Evolutionary conservation across 2,888 invertebrate species (phyloP).

Genomic region (Hydrotaea cyrtoneurina): DNA sequence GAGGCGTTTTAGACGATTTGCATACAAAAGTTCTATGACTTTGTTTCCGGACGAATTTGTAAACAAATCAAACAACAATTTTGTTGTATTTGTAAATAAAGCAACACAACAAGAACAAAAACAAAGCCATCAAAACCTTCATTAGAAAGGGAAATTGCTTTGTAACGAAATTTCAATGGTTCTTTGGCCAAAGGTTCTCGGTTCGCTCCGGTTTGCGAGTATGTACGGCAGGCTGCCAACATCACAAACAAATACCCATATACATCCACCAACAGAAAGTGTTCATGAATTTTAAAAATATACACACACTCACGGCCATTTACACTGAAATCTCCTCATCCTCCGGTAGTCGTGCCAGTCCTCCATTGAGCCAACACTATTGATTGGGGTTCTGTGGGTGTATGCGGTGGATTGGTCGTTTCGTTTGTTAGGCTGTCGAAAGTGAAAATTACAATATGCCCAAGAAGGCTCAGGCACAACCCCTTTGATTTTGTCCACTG

Average conservation of each 20-base stretch:
- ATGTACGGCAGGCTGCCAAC: neutral
- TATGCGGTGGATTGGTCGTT: slow-evolving; percentile 48
- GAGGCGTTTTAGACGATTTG: neutral
- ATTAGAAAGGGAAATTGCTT: slow-evolving; percentile 50
- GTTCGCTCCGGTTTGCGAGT: neutral
- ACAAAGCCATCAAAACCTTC: slow-evolving; percentile 28
- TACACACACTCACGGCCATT: slow-evolving; percentile 16
- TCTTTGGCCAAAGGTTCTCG: neutral
- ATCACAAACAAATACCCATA: neutral
- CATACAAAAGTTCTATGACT: neutral
- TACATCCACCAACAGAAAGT: slow-evolving; percentile 18
- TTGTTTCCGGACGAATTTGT: neutral
- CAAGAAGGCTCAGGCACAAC: neutral
- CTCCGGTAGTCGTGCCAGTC: neutral
- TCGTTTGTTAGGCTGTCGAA: slow-evolving; percentile 19
- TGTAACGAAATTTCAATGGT: slow-evolving; percentile 24
- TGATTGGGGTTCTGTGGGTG: too few species aligned
- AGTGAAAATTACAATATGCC: slow-evolving; percentile 48
- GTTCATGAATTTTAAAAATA: slow-evolving; percentile 55
- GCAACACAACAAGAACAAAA: slow-evolving; percentile 11
- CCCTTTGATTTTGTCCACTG: neutral
- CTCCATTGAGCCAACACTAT: too few species aligned
- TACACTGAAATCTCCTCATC: neutral
- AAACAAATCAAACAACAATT: slow-evolving; percentile 42
- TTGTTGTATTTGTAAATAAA: slow-evolving; percentile 1